These are phyloP conservation scores for Diplodus puntazzo DNA, from an alignment of 2,797 vertebrate genomes.

Conservation along the genomic window DNA sequence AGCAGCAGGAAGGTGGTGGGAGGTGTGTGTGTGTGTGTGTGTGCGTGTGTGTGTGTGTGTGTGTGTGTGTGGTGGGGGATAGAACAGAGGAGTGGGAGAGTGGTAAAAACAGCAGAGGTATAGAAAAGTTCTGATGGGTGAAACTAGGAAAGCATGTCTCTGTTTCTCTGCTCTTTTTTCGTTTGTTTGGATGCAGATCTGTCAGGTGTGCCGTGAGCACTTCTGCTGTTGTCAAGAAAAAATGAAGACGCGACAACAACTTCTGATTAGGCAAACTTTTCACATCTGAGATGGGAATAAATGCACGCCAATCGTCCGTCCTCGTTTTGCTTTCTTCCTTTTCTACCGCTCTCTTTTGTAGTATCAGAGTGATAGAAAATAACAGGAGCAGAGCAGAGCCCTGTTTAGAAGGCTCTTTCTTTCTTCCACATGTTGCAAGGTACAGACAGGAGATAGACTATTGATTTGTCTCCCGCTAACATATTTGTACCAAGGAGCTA, in stretches of 20 bases:
- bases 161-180: conserved; percentile 39
- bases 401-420: conserved; percentile 19
- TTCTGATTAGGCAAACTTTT: conserved; percentile 55
- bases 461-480: conserved; percentile 55
- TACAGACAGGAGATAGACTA: conserved; percentile 57
- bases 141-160: conserved; percentile 35
- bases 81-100: conserved; percentile 61
- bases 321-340: conserved; percentile 8
- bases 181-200: conserved; percentile 48
- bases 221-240: conserved; percentile 33
- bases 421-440: conserved; percentile 14
- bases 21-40: conserved; percentile 49
- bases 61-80: conserved; percentile 33
- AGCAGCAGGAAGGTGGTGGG: conserved; percentile 62
- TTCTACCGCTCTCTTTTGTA: conserved; percentile 35
- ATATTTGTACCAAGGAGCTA: conserved; percentile 45
- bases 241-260: conserved; percentile 28
- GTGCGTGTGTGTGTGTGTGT: conserved; percentile 28
- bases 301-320: not conserved
- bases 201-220: conserved; percentile 53
- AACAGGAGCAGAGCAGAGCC: conserved; percentile 14
- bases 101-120: conserved; percentile 40
- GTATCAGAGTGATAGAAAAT: conserved; percentile 36
- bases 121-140: conserved; percentile 31
- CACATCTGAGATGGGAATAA: conserved; percentile 4